A percentile compares a stretch with the other conserved stretches of the same genome.
phyloP scores from a whole-genome alignment of 2,888 invertebrate genomes.

The Hoplodrina blanda region DNA sequence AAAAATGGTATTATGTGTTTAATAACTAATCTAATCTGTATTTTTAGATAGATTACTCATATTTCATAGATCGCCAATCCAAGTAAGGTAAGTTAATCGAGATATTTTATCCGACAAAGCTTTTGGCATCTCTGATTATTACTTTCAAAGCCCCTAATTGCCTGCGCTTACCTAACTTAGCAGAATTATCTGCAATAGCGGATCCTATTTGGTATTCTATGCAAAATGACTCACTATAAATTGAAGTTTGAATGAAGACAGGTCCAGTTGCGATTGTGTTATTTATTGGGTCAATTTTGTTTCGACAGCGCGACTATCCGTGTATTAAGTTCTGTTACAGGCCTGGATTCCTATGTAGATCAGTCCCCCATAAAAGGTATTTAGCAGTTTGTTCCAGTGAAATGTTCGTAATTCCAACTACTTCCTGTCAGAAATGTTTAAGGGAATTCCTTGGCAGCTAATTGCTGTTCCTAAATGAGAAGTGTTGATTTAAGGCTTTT shows the following conservation, averaged over 20 bases:
- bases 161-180: constrained; percentile 24
- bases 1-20: not conserved
- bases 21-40: not conserved
- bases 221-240: constrained; percentile 53
- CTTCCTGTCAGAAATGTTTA: constrained; percentile 40
- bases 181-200: constrained; percentile 47
- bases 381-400: constrained; percentile 30
- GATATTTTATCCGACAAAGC: not conserved
- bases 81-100: not conserved
- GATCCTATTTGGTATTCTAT: constrained; percentile 52
- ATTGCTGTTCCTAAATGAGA: constrained; percentile 45
- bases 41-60: not conserved
- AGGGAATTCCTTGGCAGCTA: constrained; percentile 33
- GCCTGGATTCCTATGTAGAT: constrained; percentile 50
- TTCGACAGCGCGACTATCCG: constrained; percentile 49
- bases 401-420: constrained; percentile 39
- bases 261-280: constrained; percentile 51
- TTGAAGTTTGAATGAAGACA: constrained; percentile 51
- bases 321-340: constrained; percentile 28
- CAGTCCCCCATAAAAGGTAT: constrained; percentile 46
- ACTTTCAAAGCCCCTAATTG: constrained; percentile 34
- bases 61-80: not conserved
- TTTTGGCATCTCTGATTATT: constrained; percentile 9
- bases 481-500: constrained; percentile 45
- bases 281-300: constrained; percentile 54